Percentiles rank a stretch among this genome's conserved stretches.
These are phyloP conservation scores for Scaptomyza tumidula DNA, from an alignment of 2,888 invertebrate species.

Conservation along the genomic window DNA sequence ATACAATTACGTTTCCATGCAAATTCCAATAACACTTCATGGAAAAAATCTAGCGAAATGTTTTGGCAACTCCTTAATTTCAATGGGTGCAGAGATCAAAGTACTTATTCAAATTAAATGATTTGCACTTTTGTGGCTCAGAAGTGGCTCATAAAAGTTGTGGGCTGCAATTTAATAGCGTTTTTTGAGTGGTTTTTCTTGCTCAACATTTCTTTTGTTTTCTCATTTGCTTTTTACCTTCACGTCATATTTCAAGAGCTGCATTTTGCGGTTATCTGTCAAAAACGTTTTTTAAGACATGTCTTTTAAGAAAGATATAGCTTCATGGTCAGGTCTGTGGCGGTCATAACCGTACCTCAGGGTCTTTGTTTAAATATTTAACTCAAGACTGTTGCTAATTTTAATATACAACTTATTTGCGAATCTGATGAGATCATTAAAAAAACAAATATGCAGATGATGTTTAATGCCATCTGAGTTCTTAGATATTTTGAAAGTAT, in stretches of 20 bases:
- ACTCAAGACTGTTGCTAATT: not conserved
- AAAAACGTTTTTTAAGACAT: not conserved
- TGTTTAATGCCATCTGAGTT: no score
- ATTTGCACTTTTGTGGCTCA: not conserved
- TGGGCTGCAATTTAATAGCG: not conserved
- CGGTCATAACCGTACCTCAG: constrained; percentile 2
- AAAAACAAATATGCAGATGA: not conserved
- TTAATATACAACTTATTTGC: not conserved
- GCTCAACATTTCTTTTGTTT: not conserved
- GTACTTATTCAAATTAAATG: constrained; percentile 1
- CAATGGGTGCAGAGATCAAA: constrained; percentile 3
- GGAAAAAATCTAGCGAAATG: not conserved
- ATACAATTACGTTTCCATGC: constrained; percentile 40
- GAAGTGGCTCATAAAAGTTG: not conserved
- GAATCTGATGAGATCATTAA: constrained; percentile 13
- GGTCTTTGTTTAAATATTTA: not conserved
- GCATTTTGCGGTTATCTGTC: not conserved
- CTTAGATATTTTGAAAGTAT: not conserved
- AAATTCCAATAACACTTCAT: constrained; percentile 28
- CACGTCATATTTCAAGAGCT: not conserved
- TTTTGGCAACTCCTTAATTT: constrained; percentile 3
- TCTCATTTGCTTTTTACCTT: not conserved
- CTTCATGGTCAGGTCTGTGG: constrained; percentile 7
- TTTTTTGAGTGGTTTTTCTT: not conserved
- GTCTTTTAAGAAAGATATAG: not conserved